Base-by-base conservation (phyloP, 1,140 invertebrate genomes). In the Magallana gigas region DNA sequence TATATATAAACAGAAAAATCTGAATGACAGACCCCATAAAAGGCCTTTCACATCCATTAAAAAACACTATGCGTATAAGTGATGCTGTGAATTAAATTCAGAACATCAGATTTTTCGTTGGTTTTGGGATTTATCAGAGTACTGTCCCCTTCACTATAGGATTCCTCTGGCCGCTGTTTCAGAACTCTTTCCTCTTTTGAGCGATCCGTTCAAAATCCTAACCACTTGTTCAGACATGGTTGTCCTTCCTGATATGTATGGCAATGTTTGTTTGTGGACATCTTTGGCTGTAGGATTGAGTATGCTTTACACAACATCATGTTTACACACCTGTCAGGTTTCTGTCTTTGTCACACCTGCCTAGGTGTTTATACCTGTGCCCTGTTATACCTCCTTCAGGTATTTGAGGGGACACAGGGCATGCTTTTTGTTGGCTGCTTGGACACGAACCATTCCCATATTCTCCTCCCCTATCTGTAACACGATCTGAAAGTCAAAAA, bases 381-480 rank as follows among this genome's bases (percentile, higher is more conserved):
- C 18, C 23, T 29, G 36, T 9, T 76, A 91, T 4, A 95, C 94
- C 92, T 96, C 95, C 87, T 95, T 93, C 8, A 96, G 93, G 91
- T 95, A 96, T 90, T 95, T 95, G 0, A 94, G 90, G 12, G 95
- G 95, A 92, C 95, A 98, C 92, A 97, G 95, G 91, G 97, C 96
- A 95, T 97, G 96, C 94, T 97, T 96, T 96, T 98, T 96, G 95
- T 98, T 96, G 85, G 98, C 97, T 87, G 97, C 97, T n/a, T 98
- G 96, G 71, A 99, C 98, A 96, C 98, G 97, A 76, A 98, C 97
- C 96, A 98, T 98, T 11, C 98, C 98, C 92, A 98, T 97, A 92
- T 98, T 98, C 90, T 98, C 98, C 0, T 89, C 88, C 3, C 98
- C 97, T 2, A 98, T 97, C 93, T 96, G 96, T 86, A 96, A 96